A percentile compares a stretch with the other conserved stretches of the same genome.
Conservation (phyloP, 1,140 invertebrate genomes). For the Choristoneura fumiferana region DNA sequence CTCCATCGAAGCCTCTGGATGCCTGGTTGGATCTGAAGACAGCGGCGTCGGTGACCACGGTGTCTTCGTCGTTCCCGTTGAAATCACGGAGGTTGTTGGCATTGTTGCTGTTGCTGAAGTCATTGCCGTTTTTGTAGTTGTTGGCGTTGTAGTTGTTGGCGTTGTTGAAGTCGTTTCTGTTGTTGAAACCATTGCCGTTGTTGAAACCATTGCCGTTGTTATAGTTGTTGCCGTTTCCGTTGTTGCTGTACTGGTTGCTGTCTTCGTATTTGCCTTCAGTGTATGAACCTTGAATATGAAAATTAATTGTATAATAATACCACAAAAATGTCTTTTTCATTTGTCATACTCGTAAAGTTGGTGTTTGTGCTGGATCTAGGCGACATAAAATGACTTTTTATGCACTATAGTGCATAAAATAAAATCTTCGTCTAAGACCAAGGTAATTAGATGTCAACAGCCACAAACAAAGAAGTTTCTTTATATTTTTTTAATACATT, state of each 20-base stretch:
- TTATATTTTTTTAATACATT: too few species aligned
- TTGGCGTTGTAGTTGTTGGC: conserved; percentile 18
- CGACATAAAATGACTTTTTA: too few species aligned
- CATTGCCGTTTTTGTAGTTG: background rate
- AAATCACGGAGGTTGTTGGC: background rate
- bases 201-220: conserved; percentile 6
- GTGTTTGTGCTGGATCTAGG: too few species aligned
- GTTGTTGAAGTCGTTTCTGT: conserved; percentile 23
- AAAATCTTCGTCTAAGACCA: too few species aligned
- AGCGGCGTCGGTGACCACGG: conserved; percentile 41
- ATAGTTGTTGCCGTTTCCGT: conserved; percentile 22
- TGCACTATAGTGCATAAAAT: too few species aligned
- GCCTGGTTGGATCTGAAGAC: conserved; percentile 21
- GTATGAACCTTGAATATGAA: conserved; percentile 55
- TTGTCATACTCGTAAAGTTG: too few species aligned
- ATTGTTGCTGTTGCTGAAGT: background rate
- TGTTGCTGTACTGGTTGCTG: conserved; percentile 26
- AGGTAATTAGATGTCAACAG: too few species aligned
- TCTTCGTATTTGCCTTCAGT: conserved; percentile 50
- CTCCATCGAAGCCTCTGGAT: conserved; percentile 6
- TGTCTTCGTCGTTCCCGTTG: conserved; percentile 33
- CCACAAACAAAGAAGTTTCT: too few species aligned
- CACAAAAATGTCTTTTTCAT: too few species aligned
- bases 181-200: conserved; percentile 13
- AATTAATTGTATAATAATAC: too few species aligned